phyloP scores from a whole-genome alignment of 2,797 vertebrate species.

The Spondyliosoma cantharus region DNA sequence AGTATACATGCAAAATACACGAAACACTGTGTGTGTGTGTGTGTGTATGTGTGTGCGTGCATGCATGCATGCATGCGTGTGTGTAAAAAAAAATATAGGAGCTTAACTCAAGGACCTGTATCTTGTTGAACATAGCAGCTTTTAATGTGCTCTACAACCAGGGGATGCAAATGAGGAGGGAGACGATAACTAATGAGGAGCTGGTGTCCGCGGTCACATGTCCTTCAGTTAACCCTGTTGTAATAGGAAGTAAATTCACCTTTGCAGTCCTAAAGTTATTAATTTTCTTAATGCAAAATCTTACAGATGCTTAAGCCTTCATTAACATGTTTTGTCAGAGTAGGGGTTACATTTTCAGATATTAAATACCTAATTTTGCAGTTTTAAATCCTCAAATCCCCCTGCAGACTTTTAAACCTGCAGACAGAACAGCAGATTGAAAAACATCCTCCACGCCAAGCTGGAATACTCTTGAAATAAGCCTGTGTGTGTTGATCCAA shows the following conservation, averaged over 20 bases:
- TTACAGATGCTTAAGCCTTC: not conserved
- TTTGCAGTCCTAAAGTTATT: not conserved
- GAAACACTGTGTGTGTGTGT: not conserved
- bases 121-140: slow-evolving; percentile 55
- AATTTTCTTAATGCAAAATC: not conserved
- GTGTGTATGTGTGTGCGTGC: too few relatives aligned
- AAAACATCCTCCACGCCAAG: slow-evolving; percentile 24
- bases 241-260: slow-evolving; percentile 31
- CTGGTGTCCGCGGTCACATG: slow-evolving; percentile 57
- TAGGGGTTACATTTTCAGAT: not conserved
- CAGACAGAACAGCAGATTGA: slow-evolving; percentile 15
- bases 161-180: slow-evolving; percentile 51
- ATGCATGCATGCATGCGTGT: too few relatives aligned
- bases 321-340: not conserved
- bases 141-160: slow-evolving; percentile 29
- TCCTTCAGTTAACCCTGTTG: slow-evolving; percentile 47
- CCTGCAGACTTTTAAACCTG: slow-evolving; percentile 32
- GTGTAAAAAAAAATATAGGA: not conserved
- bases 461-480: slow-evolving; percentile 25
- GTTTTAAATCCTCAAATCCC: slow-evolving; percentile 20
- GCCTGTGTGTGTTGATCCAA: slow-evolving; percentile 12
- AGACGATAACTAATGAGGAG: slow-evolving; percentile 44
- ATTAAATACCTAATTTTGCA: slow-evolving; percentile 6
- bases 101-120: slow-evolving; percentile 38
- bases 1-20: not conserved